Evolutionary conservation across 2,113 vertebrate genomes (phyloP), one percentile per base, ranked within the genome.

Genomic region (Gymnocephalus cernua): DNA sequence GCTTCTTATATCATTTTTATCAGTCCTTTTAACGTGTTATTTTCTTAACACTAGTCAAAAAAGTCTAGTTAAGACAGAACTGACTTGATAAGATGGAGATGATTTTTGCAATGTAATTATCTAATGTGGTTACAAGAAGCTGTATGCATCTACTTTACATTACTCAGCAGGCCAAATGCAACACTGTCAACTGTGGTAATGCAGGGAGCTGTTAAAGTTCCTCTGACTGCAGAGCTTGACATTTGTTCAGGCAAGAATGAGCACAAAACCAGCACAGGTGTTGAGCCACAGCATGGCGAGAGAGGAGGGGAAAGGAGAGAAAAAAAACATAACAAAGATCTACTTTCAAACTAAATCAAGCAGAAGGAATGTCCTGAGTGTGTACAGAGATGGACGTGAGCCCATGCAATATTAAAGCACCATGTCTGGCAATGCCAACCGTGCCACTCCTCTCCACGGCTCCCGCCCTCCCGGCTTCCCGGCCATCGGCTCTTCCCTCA

Each of bases 341-440:
- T 90, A 89, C 93, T 94, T 94, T 95, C 94, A 93, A 93, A 94
- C 93, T 92, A 93, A 95, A 95, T 95, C 94, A 95, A 94, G 94
- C 94, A 93, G 91, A 93, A 94, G 93, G 94, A 94, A 95, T 95
- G 93, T 94, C 93, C 95, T 94, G 92, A 93, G 91, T 89, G 94
- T 93, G 93, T 91, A 91, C 88, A 82, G 92, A 92, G 93, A 95
- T 95, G 94, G 94, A 95, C 90, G 90, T 93, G 90, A 93, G 95
- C 93, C 95, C 94, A 95, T 96, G 94, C 94, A 95, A 96, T 96
- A 96, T 96, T 96, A 94, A 96, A 95, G 92, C 82, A 23, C 71
- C 86, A 45, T 95, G 93, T 94, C 95, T 96, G 96, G 95, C 94
- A 91, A 95, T 95, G 77, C 79, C 90, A 94, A 93, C 91, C 90